Base-by-base conservation (phyloP, 2,113 vertebrate species). In the Silurus asotus region DNA sequence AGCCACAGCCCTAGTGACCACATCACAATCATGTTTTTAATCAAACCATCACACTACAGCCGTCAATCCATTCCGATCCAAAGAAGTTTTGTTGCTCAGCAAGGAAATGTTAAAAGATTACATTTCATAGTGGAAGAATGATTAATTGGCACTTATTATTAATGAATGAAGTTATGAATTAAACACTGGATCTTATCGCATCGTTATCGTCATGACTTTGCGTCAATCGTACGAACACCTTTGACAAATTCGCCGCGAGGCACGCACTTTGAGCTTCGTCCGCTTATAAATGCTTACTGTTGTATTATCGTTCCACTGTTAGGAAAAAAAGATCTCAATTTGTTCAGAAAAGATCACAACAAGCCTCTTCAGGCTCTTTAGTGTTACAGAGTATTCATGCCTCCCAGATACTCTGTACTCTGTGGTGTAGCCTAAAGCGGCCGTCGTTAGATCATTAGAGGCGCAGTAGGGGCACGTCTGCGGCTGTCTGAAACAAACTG, bases 381-480 rank as follows among this genome's bases (percentile, higher is more conserved):
- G 51, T 10, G 59, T 70, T 59, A 49, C 28, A 20, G 84, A 64
- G 20, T 72, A 82, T 75, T 84, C 59, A 58, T 84, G 67, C 78
- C 76, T 69, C 51, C 64, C 64, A 49, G 53, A 69, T 17, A 51
- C 67, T 67, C 74, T 69, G 58, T 76, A 74, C 72, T 78, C 56
- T 11, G 37, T 3, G 10, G 23, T 56, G 59, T 75, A n/a, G 79
- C 86, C 88, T 82, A 28, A 70, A 87, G 82, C 83, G 76, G 51
- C 88, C 48, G 70, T 87, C 83, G 75, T 89, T 88, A 88, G 62
- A 77, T 82, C 72, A 87, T 89, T 90, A 88, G 56, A 70, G 37
- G 74, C 83, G 72, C 88, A 87, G 90, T 87, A 81, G 88, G 88
- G 75, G 82, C 83, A 82, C 81, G 90, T 90, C 90, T 90, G 88